Percentiles rank a stretch among this genome's conserved stretches.
Conservation (phyloP, 1,140 invertebrate species). For the Diabrotica undecimpunctata region DNA sequence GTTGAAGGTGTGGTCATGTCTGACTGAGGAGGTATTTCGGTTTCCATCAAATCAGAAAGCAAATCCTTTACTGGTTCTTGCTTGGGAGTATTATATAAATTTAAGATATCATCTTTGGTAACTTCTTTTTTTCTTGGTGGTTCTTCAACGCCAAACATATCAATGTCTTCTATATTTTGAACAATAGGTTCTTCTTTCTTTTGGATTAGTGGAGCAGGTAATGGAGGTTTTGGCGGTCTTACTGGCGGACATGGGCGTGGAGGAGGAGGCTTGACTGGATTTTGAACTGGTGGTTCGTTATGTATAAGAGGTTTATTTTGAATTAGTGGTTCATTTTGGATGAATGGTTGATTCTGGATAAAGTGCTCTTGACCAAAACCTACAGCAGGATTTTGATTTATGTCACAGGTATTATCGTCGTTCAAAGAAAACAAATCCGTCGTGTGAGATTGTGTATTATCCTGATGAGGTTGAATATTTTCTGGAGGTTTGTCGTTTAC, state of each 20-base stretch:
- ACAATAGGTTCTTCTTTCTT: background rate
- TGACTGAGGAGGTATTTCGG: background rate
- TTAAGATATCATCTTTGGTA: constrained; percentile 63
- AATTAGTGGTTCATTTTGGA: constrained; percentile 26
- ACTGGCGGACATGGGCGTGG: constrained; percentile 49
- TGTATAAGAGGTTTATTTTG: constrained; percentile 35
- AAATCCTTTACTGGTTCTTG: constrained; percentile 47
- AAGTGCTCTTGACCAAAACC: constrained; percentile 14
- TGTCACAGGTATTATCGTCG: constrained; percentile 35
- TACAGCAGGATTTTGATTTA: constrained; percentile 47
- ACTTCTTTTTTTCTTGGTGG: constrained; percentile 46
- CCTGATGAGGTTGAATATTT: background rate
- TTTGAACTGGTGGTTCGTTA: background rate
- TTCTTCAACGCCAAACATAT: constrained; percentile 49
- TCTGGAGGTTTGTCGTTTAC: constrained; percentile 47
- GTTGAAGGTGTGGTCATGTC: background rate
- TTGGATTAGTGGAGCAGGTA: background rate
- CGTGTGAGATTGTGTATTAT: background rate
- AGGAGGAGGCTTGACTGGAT: constrained; percentile 25
- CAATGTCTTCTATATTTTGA: constrained; percentile 32
- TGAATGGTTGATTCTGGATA: constrained; percentile 33
- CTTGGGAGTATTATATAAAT: constrained; percentile 59
- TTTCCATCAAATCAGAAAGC: constrained; percentile 34
- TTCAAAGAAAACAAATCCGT: constrained; percentile 7
- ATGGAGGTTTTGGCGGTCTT: constrained; percentile 25